Evolutionary conservation across 2,888 invertebrate genomes (phyloP).

Genomic region (Acanthosepion lycidas): DNA sequence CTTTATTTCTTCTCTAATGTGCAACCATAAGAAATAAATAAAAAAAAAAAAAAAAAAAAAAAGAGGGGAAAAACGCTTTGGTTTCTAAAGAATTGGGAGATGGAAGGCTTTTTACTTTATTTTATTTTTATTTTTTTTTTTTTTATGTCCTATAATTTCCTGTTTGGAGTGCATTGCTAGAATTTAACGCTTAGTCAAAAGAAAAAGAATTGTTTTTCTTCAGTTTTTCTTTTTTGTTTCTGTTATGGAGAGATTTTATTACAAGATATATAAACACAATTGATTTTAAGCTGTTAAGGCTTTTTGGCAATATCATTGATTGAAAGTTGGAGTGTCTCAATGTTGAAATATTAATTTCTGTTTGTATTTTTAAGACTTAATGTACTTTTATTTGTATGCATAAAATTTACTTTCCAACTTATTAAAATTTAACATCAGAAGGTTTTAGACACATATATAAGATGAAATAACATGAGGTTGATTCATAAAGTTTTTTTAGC

Average conservation of each 20-base stretch:
- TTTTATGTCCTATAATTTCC: background rate
- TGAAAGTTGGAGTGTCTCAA: no score
- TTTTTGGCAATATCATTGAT: no score
- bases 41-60: background rate
- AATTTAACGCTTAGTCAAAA: background rate
- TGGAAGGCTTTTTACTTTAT: background rate
- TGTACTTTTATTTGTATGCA: no score
- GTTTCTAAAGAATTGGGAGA: background rate
- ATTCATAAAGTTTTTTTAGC: no score
- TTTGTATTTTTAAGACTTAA: no score
- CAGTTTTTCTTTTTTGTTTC: background rate
- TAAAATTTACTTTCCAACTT: no score
- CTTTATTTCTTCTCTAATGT: conserved; percentile 33
- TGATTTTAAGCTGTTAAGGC: no score
- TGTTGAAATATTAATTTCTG: no score
- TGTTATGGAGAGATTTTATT: background rate
- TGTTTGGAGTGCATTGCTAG: background rate
- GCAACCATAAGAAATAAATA: background rate
- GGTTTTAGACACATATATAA: no score
- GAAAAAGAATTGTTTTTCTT: background rate
- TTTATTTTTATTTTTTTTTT: background rate
- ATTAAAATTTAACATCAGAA: no score
- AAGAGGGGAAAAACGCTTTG: background rate
- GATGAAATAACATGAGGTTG: no score
- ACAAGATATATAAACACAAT: no score